phyloP scores from a whole-genome alignment of 2,113 vertebrate genomes.

The Ictalurus punctatus region DNA sequence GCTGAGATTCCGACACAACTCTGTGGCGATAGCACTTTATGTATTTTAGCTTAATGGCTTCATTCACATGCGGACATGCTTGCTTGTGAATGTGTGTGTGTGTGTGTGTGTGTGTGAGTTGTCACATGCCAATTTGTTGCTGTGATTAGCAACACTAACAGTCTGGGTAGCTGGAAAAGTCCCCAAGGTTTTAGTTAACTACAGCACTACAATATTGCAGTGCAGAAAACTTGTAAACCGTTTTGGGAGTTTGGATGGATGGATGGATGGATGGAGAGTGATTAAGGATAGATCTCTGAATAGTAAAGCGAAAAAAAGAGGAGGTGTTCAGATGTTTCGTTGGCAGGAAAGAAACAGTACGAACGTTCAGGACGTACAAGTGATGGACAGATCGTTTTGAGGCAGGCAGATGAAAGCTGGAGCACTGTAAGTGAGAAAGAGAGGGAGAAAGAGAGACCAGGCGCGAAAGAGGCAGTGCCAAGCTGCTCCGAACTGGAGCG shows the following conservation, averaged over 20 bases:
- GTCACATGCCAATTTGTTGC: slow-evolving; percentile 4
- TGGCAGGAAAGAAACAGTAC: not conserved
- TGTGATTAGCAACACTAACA: not conserved
- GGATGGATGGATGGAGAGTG: not conserved
- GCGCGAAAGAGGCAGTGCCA: slow-evolving; percentile 53
- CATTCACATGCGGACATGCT: not conserved
- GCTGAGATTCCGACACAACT: slow-evolving; percentile 10
- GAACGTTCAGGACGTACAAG: not conserved
- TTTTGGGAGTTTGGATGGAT: not conserved
- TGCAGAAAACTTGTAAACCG: not conserved
- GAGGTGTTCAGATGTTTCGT: not conserved
- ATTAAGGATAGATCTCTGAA: not conserved
- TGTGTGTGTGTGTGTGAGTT: not conserved
- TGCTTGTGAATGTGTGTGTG: not conserved
- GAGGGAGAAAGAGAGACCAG: slow-evolving; percentile 22
- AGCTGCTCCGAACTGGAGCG: slow-evolving; percentile 62
- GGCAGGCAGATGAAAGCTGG: slow-evolving; percentile 12
- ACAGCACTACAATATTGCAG: slow-evolving; percentile 20
- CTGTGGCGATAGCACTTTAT: not conserved
- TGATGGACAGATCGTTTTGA: not conserved
- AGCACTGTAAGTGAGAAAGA: slow-evolving; percentile 6
- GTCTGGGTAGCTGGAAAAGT: not conserved
- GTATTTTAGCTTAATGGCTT: slow-evolving; percentile 27
- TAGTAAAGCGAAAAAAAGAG: not conserved
- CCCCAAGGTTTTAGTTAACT: slow-evolving; percentile 29